Conservation (phyloP, 1,140 invertebrate species). For the Drosophila subpulchrella region DNA sequence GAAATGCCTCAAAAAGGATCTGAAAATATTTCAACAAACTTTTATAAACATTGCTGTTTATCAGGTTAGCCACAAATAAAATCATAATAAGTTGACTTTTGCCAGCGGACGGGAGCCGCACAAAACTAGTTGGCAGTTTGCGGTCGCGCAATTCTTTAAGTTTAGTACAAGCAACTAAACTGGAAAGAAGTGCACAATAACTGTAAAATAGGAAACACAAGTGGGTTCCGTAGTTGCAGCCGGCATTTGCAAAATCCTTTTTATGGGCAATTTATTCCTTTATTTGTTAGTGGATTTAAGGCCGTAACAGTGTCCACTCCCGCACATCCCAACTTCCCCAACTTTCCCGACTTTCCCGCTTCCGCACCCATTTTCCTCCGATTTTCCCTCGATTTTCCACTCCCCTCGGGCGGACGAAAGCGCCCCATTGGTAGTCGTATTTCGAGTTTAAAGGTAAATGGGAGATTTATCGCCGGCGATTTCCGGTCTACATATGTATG, state of each 20-base stretch:
- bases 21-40: too few relatives aligned
- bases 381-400: conserved; percentile 10
- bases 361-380: conserved; percentile 9
- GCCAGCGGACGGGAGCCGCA: neutral
- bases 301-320: conserved; percentile 61
- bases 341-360: conserved; percentile 1
- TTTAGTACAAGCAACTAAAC: conserved; percentile 38
- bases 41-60: neutral
- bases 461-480: conserved; percentile 78
- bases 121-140: conserved; percentile 42
- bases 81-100: conserved; percentile 14
- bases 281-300: conserved; percentile 82
- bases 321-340: conserved; percentile 5
- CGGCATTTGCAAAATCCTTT: conserved; percentile 81
- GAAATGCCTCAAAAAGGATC: too few relatives aligned
- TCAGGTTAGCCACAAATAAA: neutral
- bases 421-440: conserved; percentile 63
- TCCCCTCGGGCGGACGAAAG: conserved; percentile 11
- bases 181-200: conserved; percentile 45
- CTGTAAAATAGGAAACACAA: conserved; percentile 74
- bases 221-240: conserved; percentile 65
- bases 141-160: conserved; percentile 25
- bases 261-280: conserved; percentile 81
- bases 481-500: conserved; percentile 41
- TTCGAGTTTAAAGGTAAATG: conserved; percentile 82